These are phyloP conservation scores for Pseudomugil gertrudae DNA, from an alignment of 2,797 vertebrate genomes.

Conservation along the genomic window DNA sequence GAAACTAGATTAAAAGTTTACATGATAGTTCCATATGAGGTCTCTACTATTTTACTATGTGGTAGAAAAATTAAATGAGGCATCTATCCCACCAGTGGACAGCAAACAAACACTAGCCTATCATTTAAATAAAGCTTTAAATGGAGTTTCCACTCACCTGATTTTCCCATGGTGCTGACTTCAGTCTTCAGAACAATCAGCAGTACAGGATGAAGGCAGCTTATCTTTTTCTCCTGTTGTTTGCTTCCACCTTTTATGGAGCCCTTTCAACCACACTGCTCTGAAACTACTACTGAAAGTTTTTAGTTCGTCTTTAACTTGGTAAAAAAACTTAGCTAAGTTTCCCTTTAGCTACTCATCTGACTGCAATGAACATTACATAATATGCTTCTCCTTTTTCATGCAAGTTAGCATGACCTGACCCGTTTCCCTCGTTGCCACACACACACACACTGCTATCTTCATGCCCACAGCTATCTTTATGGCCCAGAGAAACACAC, in stretches of 20 bases:
- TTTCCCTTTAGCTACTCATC: conserved; percentile 31
- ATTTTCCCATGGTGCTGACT: conserved; percentile 83
- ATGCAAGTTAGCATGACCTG: conserved; percentile 17
- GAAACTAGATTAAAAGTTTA: not conserved
- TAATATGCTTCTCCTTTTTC: conserved; percentile 24
- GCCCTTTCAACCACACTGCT: conserved; percentile 18
- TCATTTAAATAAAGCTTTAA: conserved; percentile 29
- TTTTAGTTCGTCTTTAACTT: conserved; percentile 8
- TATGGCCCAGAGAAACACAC: conserved; percentile 28
- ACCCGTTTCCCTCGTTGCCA: conserved; percentile 11
- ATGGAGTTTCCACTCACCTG: conserved; percentile 75
- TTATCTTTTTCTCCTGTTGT: conserved; percentile 13
- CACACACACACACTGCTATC: conserved; percentile 23
- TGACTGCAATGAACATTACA: not conserved
- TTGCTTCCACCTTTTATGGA: conserved; percentile 11
- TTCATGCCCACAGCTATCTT: conserved; percentile 16
- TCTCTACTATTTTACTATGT: not conserved
- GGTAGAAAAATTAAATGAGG: conserved; percentile 9
- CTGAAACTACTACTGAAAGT: conserved; percentile 41
- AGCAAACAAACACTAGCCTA: not conserved
- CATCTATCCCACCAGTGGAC: no score
- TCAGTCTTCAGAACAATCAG: conserved; percentile 35
- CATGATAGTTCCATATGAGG: not conserved
- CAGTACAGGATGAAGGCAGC: conserved; percentile 25
- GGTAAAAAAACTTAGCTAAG: conserved; percentile 15